Evolutionary conservation across 2,888 invertebrate genomes (phyloP).

Genomic region (Nymphalis urticae): DNA sequence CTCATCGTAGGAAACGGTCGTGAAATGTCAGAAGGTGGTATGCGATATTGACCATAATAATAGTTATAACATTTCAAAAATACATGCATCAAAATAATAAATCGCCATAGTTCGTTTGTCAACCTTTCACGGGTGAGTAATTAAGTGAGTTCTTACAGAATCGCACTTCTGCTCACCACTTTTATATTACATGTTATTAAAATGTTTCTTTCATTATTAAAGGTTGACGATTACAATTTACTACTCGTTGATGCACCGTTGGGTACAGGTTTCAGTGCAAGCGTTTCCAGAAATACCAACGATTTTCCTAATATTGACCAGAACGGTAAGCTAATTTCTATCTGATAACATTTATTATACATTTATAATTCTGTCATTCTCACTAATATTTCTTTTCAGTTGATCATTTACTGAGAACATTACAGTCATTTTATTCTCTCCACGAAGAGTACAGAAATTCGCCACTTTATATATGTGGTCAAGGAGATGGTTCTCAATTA

Average conservation of each 20-base stretch:
- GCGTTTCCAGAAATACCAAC: slow-evolving; percentile 62
- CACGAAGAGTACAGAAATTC: slow-evolving; percentile 84
- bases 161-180: no score
- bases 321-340: slow-evolving; percentile 46
- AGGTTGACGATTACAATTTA: slow-evolving; percentile 88
- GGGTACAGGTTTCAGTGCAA: slow-evolving; percentile 91
- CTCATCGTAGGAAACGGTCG: no score
- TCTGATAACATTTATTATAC: slow-evolving; percentile 10
- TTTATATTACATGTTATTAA: no score
- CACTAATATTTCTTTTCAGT: slow-evolving; percentile 65
- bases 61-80: no score
- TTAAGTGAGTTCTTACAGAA: no score
- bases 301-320: slow-evolving; percentile 78
- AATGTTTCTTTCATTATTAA: slow-evolving; percentile 35
- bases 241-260: slow-evolving; percentile 95
- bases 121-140: no score
- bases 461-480: slow-evolving; percentile 91
- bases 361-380: not conserved
- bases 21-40: no score
- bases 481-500: slow-evolving; percentile 95
- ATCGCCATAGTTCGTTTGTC: no score
- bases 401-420: slow-evolving; percentile 84
- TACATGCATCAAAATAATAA: no score
- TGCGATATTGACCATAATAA: no score
- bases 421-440: slow-evolving; percentile 84